A percentile compares a stretch with the other conserved stretches of the same genome.
Evolutionary conservation across 2,888 invertebrate genomes (phyloP).

Genomic region (Drosophila cognata): DNA sequence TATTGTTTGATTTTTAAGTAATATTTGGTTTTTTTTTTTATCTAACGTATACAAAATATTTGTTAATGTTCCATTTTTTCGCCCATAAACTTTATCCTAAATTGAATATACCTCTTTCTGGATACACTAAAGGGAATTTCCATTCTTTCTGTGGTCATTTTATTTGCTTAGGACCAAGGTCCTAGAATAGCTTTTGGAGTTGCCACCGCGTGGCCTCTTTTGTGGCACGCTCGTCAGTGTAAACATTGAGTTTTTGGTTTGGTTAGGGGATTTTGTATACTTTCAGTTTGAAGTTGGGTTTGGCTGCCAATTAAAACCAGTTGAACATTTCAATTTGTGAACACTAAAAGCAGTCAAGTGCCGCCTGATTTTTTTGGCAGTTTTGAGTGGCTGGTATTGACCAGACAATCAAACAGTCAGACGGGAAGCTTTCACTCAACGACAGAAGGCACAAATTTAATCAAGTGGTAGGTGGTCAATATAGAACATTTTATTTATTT

Average conservation of each 20-base stretch:
- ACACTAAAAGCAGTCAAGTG: slow-evolving; percentile 40
- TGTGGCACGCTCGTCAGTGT: slow-evolving; percentile 52
- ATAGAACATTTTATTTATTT: slow-evolving; percentile 29
- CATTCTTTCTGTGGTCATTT: slow-evolving; percentile 43
- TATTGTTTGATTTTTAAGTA: not conserved
- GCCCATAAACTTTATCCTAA: not conserved
- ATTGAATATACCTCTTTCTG: not conserved
- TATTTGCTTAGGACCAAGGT: slow-evolving; percentile 68
- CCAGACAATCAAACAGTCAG: not conserved
- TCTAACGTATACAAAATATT: not conserved
- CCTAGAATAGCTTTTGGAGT: slow-evolving; percentile 37
- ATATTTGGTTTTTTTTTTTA: not conserved
- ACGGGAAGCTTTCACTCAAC: slow-evolving; percentile 10
- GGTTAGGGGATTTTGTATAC: slow-evolving; percentile 8
- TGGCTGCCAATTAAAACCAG: slow-evolving; percentile 42
- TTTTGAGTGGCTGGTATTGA: slow-evolving; percentile 33
- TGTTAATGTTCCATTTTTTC: not conserved
- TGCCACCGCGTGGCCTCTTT: slow-evolving; percentile 52
- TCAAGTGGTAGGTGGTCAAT: slow-evolving; percentile 59
- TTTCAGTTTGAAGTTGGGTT: slow-evolving; percentile 17
- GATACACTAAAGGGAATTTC: slow-evolving; percentile 22
- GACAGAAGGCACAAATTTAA: slow-evolving; percentile 61
- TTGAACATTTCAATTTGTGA: slow-evolving; percentile 48
- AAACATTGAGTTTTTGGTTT: slow-evolving; percentile 59
- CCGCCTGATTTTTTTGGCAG: slow-evolving; percentile 42